Base-by-base conservation (phyloP, 2,113 vertebrate species). In the Apteryx mantelli region DNA sequence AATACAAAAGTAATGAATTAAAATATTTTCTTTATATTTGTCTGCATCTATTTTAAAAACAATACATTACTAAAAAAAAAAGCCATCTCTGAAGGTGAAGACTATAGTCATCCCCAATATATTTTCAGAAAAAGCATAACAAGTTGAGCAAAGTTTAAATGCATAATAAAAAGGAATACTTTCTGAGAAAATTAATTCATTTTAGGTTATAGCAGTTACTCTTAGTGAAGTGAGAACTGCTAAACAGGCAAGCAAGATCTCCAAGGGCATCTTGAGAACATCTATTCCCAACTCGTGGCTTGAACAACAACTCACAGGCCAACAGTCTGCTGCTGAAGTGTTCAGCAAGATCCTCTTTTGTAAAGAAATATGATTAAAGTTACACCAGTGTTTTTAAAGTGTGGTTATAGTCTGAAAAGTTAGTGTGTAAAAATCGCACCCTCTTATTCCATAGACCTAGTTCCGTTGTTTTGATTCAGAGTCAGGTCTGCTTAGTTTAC, bases 381-480 rank as follows among this genome's bases (percentile, higher is more conserved):
- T 58, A 76, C 66, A 92, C 8, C 82, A 89, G 48, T 82, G 64
- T 86, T 94, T 97, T 87, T 6, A 88, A 96, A 97, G 36, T 36
- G 76, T 93, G 82, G 79, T 96, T 94, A 95, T 61, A 90, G 82
- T 68, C 92, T 82, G 82, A 95, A 80, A 93, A 96, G 85, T 88
- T 71, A 90, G 82, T 82, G 61, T 91, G 52, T 96, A 97, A 95
- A 96, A 96, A 89, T 95, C 79, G 86, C 93, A 97, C 91, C n/a
- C 93, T 91, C 91, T 96, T 82, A 94, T 90, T 93, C 93, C 93
- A 89, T 64, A 95, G 73, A 84, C 71, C 60, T 68, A 42, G 71
- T 34, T 83, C 32, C 34, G 32, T 65, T 95, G 76, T 70, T 94
- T 90, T 90, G 91, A 97, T 91, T 96, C 91, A 93, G 44, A 40